phyloP scores from a whole-genome alignment of 1,140 invertebrate species.

The Drosophila rufa region DNA sequence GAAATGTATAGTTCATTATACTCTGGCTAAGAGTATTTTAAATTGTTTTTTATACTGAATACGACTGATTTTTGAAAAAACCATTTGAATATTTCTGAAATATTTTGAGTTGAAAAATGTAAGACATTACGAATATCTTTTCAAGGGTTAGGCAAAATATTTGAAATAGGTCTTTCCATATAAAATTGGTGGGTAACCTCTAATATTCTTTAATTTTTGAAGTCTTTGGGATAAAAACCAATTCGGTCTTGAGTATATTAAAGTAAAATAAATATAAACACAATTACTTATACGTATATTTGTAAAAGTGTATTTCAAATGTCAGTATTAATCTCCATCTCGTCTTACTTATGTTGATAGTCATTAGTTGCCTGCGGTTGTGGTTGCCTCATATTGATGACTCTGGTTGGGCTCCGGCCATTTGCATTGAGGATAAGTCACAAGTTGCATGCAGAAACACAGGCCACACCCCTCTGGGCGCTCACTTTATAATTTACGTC shows the following conservation, averaged over 20 bases:
- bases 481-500: neutral
- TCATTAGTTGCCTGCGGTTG: slow-evolving; percentile 48
- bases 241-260: neutral
- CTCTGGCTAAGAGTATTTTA: slow-evolving; percentile 5
- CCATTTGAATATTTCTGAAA: neutral
- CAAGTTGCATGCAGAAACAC: slow-evolving; percentile 5
- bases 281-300: too few relatives aligned
- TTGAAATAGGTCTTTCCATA: too few relatives aligned
- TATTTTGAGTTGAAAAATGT: too few relatives aligned
- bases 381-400: slow-evolving; percentile 44
- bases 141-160: neutral
- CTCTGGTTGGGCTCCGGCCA: slow-evolving; percentile 22
- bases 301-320: neutral
- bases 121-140: neutral
- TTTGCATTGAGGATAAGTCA: slow-evolving; percentile 31
- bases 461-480: neutral
- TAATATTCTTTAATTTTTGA: neutral
- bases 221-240: neutral
- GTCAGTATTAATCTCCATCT: neutral
- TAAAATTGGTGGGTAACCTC: too few relatives aligned
- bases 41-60: neutral
- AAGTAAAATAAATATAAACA: neutral
- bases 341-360: slow-evolving; percentile 34
- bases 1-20: slow-evolving; percentile 41
- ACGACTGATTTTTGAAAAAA: neutral